A percentile compares a stretch with the other conserved stretches of the same genome.
These are phyloP conservation scores for Aldabrachelys gigantea DNA, from an alignment of 2,113 vertebrate species.

Conservation along the genomic window DNA sequence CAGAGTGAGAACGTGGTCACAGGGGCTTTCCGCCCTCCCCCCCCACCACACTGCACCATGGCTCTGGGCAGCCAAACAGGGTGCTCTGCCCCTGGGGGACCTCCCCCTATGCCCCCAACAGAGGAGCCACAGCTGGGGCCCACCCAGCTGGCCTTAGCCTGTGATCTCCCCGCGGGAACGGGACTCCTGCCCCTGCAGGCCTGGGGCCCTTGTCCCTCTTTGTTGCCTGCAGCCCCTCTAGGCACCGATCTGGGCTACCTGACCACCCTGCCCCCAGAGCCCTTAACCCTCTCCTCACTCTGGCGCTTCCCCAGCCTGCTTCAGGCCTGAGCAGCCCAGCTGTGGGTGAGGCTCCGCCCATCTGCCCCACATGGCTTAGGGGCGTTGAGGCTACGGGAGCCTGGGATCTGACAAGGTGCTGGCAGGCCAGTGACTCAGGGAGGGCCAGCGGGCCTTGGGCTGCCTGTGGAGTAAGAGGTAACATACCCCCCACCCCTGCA, in stretches of 20 bases:
- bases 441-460: neutral
- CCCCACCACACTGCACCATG: neutral
- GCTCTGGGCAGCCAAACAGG: too few species aligned
- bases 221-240: neutral
- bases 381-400: neutral
- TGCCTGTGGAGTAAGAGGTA: neutral
- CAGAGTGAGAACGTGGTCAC: neutral
- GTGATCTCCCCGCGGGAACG: fast-evolving
- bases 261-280: too few species aligned
- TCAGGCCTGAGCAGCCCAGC: neutral
- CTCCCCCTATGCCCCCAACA: neutral
- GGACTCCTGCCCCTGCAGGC: neutral
- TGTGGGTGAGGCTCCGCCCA: too few species aligned
- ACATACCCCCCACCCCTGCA: neutral
- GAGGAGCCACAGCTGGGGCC: neutral
- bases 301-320: neutral
- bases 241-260: neutral
- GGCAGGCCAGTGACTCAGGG: too few species aligned
- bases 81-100: neutral
- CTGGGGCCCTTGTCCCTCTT: neutral
- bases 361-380: too few species aligned
- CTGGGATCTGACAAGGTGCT: neutral
- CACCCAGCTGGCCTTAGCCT: neutral
- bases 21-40: neutral
- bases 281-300: neutral